A percentile compares a stretch with the other conserved stretches of the same genome.
phyloP scores from a whole-genome alignment of 2,888 invertebrate genomes.

The Galeruca laticollis region DNA sequence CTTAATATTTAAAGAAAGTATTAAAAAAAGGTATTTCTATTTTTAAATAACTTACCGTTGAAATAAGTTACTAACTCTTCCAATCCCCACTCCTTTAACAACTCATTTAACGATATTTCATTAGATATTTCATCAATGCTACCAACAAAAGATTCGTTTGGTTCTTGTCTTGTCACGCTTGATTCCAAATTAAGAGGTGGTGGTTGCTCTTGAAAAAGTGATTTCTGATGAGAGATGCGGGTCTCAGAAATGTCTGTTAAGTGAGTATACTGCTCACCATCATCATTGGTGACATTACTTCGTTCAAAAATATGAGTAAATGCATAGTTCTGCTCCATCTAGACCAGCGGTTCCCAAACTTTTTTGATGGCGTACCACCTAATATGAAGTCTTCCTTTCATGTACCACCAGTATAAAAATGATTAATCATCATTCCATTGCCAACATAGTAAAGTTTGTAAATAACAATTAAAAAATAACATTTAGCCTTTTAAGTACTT shows the following conservation, averaged over 20 bases:
- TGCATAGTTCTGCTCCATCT: slow-evolving; percentile 2
- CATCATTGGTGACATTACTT: neutral
- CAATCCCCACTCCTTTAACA: slow-evolving; percentile 1
- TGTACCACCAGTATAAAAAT: no score
- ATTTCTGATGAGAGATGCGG: neutral
- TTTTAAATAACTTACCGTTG: slow-evolving; percentile 14
- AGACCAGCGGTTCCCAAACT: no score
- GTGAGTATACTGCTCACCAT: slow-evolving; percentile 2
- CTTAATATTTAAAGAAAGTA: neutral
- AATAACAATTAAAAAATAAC: no score
- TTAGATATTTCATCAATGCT: neutral
- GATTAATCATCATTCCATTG: no score
- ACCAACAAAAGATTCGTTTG: no score
- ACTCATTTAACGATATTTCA: neutral
- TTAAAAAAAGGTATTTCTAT: neutral
- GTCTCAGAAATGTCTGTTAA: neutral
- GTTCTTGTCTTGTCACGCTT: neutral
- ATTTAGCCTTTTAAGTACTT: no score
- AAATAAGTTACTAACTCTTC: slow-evolving; percentile 1
- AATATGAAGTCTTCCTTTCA: no score
- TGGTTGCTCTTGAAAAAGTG: neutral
- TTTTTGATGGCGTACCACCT: no score
- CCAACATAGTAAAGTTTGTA: no score
- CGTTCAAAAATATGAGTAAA: neutral
- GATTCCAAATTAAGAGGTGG: neutral